phyloP scores from a whole-genome alignment of 1,140 invertebrate genomes.

The Drosophila funebris region DNA sequence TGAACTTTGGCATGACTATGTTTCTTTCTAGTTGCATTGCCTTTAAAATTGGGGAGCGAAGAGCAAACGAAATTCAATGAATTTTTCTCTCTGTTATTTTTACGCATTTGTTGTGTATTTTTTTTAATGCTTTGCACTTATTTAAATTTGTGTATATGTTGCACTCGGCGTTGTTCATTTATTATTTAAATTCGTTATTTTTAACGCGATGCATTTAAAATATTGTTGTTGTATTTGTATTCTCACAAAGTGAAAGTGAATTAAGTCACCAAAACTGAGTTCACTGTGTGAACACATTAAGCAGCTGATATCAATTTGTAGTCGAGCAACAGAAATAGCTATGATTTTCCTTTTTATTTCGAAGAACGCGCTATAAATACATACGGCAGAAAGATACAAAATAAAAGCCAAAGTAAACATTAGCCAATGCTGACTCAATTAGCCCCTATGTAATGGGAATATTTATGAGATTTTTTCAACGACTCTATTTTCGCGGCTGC shows the following conservation, averaged over 20 bases:
- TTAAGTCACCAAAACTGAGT: constrained; percentile 21
- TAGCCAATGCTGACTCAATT: constrained; percentile 63
- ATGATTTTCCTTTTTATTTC: constrained; percentile 44
- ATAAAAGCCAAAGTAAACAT: constrained; percentile 27
- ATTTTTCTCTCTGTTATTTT: constrained; percentile 52
- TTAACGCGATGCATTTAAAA: constrained; percentile 30
- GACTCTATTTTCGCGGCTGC: constrained; percentile 16
- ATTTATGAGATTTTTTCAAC: constrained; percentile 53
- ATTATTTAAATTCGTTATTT: constrained; percentile 62
- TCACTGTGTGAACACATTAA: constrained; percentile 19
- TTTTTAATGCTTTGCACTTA: constrained; percentile 58
- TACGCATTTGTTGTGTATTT: constrained; percentile 63
- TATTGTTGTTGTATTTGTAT: constrained; percentile 35
- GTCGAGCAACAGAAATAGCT: constrained; percentile 52
- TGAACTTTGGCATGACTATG: too few relatives aligned
- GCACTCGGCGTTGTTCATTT: constrained; percentile 43
- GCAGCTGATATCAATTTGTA: constrained; percentile 45
- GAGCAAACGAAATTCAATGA: constrained; percentile 54
- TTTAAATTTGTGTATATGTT: constrained; percentile 49
- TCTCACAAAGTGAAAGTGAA: constrained; percentile 52
- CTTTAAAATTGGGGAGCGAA: not conserved
- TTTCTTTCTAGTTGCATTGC: too few relatives aligned
- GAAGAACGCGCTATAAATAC: constrained; percentile 55
- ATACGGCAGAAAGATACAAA: constrained; percentile 2
- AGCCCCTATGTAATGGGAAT: constrained; percentile 33